These are phyloP conservation scores for Delphinus delphis DNA, from an alignment of 2,113 vertebrate genomes.

Conservation along the genomic window DNA sequence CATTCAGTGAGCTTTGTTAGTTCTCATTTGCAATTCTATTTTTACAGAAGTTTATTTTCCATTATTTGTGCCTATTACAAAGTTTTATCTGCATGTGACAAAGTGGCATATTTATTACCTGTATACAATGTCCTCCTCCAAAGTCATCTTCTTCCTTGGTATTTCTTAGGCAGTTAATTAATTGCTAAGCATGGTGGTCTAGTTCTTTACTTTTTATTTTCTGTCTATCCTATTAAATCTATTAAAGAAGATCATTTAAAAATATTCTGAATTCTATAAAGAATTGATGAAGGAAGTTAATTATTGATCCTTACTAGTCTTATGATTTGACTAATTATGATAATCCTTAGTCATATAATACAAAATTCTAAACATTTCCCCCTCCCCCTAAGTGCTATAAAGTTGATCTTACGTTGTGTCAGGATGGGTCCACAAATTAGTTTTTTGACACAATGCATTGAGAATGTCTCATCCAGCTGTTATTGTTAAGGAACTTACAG, in stretches of 20 bases:
- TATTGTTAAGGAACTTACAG: not conserved
- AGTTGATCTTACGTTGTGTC: not conserved
- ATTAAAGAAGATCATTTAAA: not conserved
- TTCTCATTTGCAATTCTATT: not conserved
- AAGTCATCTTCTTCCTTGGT: not conserved
- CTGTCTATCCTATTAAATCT: not conserved
- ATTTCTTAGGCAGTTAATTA: not conserved
- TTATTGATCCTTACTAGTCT: not conserved
- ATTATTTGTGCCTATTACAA: not conserved
- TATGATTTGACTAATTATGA: not conserved
- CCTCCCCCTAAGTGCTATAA: not conserved
- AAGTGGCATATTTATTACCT: not conserved
- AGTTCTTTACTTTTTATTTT: constrained; percentile 4
- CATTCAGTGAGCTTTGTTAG: not conserved
- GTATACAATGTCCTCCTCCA: not conserved
- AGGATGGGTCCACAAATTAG: not conserved
- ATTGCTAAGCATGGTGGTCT: not conserved
- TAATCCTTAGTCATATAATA: not conserved
- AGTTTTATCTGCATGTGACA: not conserved
- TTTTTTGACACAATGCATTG: not conserved
- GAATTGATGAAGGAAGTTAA: not conserved
- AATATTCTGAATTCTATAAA: not conserved
- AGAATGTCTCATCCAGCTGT: not conserved
- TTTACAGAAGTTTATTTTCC: constrained; percentile 19
- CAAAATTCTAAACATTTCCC: not conserved